Percentiles rank a stretch among this genome's conserved stretches.
phyloP scores from a whole-genome alignment of 2,888 invertebrate species.

The Cheilosia variabilis region DNA sequence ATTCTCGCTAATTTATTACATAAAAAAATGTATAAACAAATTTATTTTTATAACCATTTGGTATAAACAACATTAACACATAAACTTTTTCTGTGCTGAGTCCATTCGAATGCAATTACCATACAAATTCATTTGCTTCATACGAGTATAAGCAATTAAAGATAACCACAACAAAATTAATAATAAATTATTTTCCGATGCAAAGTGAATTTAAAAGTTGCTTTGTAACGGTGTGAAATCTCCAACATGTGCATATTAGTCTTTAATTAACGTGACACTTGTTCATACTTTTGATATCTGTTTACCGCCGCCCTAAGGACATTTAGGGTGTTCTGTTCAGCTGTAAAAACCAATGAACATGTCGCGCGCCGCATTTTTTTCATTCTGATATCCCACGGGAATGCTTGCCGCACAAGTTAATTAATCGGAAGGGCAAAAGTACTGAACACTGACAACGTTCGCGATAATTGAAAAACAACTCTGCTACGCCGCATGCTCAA shows the following conservation, averaged over 20 bases:
- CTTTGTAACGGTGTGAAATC: slow-evolving; percentile 7
- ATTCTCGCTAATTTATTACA: not conserved
- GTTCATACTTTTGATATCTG: not conserved
- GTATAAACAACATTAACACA: not conserved
- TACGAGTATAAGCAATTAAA: slow-evolving; percentile 29
- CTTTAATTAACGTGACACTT: slow-evolving; percentile 42
- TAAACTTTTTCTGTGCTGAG: not conserved
- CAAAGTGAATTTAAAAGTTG: not conserved
- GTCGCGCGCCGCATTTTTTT: not conserved
- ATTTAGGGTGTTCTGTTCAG: slow-evolving; percentile 2
- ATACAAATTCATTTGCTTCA: slow-evolving; percentile 19
- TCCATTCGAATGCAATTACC: slow-evolving; percentile 21
- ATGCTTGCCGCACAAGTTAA: not conserved
- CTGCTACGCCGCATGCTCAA: not conserved
- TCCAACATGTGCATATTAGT: slow-evolving; percentile 32
- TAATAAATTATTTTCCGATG: slow-evolving; percentile 37
- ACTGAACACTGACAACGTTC: not conserved
- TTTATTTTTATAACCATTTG: slow-evolving; percentile 2
- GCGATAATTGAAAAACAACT: slow-evolving; percentile 9
- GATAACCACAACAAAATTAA: slow-evolving; percentile 41
- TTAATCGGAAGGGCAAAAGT: not conserved
- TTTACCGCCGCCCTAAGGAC: slow-evolving; percentile 1
- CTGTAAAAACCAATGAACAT: slow-evolving; percentile 13
- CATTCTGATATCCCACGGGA: not conserved
- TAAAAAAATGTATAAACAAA: not conserved